A percentile compares a stretch with the other conserved stretches of the same genome.
Conservation (phyloP, 2,888 invertebrate genomes). For the Pammene fasciana region DNA sequence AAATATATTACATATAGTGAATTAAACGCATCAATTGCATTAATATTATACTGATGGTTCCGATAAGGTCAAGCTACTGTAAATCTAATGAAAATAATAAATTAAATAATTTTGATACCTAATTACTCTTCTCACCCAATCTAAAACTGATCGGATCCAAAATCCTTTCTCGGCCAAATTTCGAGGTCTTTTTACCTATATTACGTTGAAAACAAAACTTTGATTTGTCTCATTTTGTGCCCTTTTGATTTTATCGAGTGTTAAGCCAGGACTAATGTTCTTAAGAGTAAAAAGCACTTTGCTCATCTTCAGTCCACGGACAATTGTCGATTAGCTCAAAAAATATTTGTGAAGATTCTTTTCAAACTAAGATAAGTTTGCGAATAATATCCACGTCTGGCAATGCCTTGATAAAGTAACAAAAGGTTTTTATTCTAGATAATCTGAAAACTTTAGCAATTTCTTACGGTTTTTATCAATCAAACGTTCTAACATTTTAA, state of each 20-base stretch:
- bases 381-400: conserved; percentile 19
- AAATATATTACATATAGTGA: background rate
- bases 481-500: conserved; percentile 5
- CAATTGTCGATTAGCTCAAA: conserved; percentile 13
- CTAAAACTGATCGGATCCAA: no score
- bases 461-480: conserved; percentile 32
- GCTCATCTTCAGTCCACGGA: conserved; percentile 7
- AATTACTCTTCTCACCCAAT: no score
- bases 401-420: conserved; percentile 28
- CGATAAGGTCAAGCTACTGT: background rate
- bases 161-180: no score
- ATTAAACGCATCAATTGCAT: background rate
- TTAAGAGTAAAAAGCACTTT: conserved; percentile 7
- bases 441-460: conserved; percentile 25
- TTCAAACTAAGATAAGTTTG: conserved; percentile 19
- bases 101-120: no score
- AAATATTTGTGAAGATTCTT: conserved; percentile 18
- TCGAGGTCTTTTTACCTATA: no score
- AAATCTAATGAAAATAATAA: no score
- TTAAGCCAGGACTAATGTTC: background rate
- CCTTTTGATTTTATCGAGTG: background rate
- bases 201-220: no score
- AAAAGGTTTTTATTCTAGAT: conserved; percentile 30
- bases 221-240: no score
- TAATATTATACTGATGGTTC: background rate